These are phyloP conservation scores for Cottus gobio DNA, from an alignment of 2,113 vertebrate genomes.

Conservation along the genomic window DNA sequence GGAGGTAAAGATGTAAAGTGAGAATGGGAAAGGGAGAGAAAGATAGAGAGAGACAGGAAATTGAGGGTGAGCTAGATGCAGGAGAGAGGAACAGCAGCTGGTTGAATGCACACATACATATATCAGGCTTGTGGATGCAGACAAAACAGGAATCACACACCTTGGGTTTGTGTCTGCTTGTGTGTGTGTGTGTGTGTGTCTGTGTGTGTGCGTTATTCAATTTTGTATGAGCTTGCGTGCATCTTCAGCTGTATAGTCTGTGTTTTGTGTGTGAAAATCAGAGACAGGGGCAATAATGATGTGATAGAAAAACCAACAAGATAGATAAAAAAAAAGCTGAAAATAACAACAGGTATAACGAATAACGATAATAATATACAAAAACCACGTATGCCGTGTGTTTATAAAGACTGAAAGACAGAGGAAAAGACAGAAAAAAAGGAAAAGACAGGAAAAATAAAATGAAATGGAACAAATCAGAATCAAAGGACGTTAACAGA, in stretches of 20 bases:
- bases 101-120: slow-evolving; percentile 71
- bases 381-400: slow-evolving; percentile 86
- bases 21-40: not conserved
- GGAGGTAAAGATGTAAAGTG: slow-evolving; percentile 1
- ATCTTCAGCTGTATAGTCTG: slow-evolving; percentile 5
- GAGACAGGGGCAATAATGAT: slow-evolving; percentile 88
- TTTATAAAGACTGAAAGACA: slow-evolving; percentile 68
- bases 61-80: not conserved
- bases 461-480: slow-evolving; percentile 26
- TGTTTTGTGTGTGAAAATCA: slow-evolving; percentile 74
- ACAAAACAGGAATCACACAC: slow-evolving; percentile 88
- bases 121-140: slow-evolving; percentile 92
- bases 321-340: slow-evolving; percentile 79
- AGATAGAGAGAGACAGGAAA: not conserved
- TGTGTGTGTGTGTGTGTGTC: not conserved
- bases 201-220: not conserved
- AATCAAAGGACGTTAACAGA: slow-evolving; percentile 40
- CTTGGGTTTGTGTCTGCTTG: slow-evolving; percentile 12
- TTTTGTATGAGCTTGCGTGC: slow-evolving; percentile 21
- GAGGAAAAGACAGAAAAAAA: slow-evolving; percentile 3
- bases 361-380: slow-evolving; percentile 85
- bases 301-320: slow-evolving; percentile 80
- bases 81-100: slow-evolving; percentile 54
- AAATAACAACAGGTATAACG: slow-evolving; percentile 77
- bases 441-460: slow-evolving; percentile 10